Evolutionary conservation across 1,140 invertebrate genomes (phyloP).

Genomic region (Hyphantria cunea): DNA sequence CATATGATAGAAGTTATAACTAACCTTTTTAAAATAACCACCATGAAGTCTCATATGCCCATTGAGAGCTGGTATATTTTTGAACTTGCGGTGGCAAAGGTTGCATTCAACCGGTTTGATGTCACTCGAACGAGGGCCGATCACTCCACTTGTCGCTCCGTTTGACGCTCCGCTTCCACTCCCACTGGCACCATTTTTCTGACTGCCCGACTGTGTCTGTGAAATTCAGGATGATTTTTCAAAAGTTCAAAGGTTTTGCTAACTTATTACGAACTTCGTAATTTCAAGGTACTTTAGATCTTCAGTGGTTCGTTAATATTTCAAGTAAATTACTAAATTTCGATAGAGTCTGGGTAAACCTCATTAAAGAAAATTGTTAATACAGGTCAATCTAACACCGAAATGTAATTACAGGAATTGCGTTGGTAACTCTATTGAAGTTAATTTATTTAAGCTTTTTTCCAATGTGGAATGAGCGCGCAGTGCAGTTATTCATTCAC

Average conservation of each 20-base stretch:
- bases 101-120: conserved; percentile 95
- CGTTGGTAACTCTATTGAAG: background rate
- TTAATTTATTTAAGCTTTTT: conserved; percentile 40
- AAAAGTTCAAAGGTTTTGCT: conserved; percentile 68
- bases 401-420: conserved; percentile 20
- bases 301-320: conserved; percentile 73
- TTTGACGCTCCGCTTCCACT: conserved; percentile 43
- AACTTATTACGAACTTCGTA: conserved; percentile 73
- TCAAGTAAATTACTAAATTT: conserved; percentile 76
- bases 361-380: conserved; percentile 58
- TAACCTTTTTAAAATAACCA: conserved; percentile 96
- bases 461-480: conserved; percentile 41
- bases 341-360: conserved; percentile 64
- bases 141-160: conserved; percentile 32
- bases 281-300: conserved; percentile 71
- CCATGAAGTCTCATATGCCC: conserved; percentile 98
- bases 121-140: conserved; percentile 42
- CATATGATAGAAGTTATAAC: no score
- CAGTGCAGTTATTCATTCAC: conserved; percentile 68
- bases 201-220: conserved; percentile 65
- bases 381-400: conserved; percentile 48
- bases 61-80: conserved; percentile 98
- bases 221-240: conserved; percentile 63
- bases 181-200: conserved; percentile 52
- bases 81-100: conserved; percentile 96